Base-by-base conservation (phyloP, 2,797 vertebrate species). In the Pseudomugil tenellus region DNA sequence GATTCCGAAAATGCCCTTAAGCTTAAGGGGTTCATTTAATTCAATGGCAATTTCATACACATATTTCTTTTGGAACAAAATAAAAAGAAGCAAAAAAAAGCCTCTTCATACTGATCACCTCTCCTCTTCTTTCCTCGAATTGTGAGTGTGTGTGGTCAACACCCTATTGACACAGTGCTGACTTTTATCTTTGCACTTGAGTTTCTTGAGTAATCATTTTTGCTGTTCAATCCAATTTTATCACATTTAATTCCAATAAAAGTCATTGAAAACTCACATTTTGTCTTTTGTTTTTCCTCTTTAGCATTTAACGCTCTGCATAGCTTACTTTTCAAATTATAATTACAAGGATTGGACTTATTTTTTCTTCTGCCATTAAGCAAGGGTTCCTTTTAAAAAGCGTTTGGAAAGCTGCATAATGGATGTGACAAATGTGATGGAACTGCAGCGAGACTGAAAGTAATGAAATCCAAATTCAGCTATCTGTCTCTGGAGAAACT, bases 381-480 rank as follows among this genome's bases (percentile, higher is more conserved):
- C 32, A 31, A 59, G 10, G 17, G 74, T 70, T 58, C 17, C 29
- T 46, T 59, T n/a, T 49, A 52, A 59, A 48, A 70, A 23, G 39
- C 34, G 14, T 14, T 54, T 32, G 48, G 51, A 70, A 54, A 61
- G 46, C 19, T 12, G 14, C 26, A 21, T 58, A 63, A 57, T 58
- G 52, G 25, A 55, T 19, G 17, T 48, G 34, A 74, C 34, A 74
- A 66, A 62, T 25, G 63, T 74, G 63, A 58, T 28, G 17, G 21
- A 70, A 61, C 37, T 62, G 48, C 34, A 49, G 37, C 31, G 14
- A 60, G 28, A 53, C 58, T 64, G 37, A 62, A 67, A 60, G 48
- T 64, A 66, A 72, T 78, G 62, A 70, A 57, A 55, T 25, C 23
- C 57, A 39, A 26, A 65, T 26, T 26, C 16, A 35, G 52, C 25